Evolutionary conservation across 2,888 invertebrate genomes (phyloP).

Genomic region (Athetis lepigone): DNA sequence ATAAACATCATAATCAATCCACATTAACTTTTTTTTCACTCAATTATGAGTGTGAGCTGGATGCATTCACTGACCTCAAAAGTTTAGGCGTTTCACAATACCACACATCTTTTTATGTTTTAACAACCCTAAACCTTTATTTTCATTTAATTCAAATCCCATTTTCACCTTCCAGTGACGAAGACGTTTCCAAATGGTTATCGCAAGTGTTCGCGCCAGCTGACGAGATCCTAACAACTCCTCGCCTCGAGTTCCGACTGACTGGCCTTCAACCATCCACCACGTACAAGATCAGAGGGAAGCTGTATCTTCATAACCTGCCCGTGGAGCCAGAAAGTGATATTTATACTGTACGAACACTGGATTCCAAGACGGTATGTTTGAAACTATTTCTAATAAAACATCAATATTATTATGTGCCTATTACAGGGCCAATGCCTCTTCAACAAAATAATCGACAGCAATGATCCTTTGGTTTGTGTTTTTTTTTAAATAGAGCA

Average conservation of each 20-base stretch:
- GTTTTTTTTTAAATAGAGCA: no score
- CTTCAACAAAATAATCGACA: no score
- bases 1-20: no score
- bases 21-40: no score
- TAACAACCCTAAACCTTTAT: not conserved
- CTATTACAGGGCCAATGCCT: no score
- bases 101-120: no score
- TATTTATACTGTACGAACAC: constrained; percentile 94
- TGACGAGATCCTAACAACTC: constrained; percentile 95
- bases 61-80: no score
- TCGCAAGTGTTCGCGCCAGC: constrained; percentile 96
- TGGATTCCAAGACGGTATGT: constrained; percentile 84
- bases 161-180: constrained; percentile 84
- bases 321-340: constrained; percentile 95
- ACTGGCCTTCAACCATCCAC: constrained; percentile 94
- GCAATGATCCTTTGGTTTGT: no score
- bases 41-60: no score
- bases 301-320: constrained; percentile 94
- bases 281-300: constrained; percentile 95
- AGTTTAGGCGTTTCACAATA: no score
- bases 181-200: constrained; percentile 94
- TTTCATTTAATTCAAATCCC: not conserved
- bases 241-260: constrained; percentile 96
- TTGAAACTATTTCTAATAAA: no score
- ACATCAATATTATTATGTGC: no score